A percentile compares a stretch with the other conserved stretches of the same genome.
phyloP scores from a whole-genome alignment of 2,113 vertebrate genomes.

The Melanocharis versteri region DNA sequence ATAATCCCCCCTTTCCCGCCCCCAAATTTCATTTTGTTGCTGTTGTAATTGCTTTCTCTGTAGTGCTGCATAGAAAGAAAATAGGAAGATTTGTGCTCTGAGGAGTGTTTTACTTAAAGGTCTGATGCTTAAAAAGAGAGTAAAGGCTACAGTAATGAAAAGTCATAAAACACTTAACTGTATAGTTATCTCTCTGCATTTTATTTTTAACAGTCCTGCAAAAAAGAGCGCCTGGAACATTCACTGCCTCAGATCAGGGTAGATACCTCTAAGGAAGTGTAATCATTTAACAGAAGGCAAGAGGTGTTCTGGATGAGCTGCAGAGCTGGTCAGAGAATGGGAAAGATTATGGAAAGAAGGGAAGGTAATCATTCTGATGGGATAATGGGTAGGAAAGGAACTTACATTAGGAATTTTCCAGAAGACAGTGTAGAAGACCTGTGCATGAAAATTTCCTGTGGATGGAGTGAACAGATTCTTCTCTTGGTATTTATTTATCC shows the following conservation, averaged over 20 bases:
- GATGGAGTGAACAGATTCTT: neutral
- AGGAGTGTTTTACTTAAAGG: neutral
- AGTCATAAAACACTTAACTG: neutral
- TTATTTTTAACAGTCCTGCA: neutral
- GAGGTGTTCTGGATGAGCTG: neutral
- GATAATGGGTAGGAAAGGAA: neutral
- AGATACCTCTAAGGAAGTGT: neutral
- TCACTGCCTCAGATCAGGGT: neutral
- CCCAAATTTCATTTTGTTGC: neutral
- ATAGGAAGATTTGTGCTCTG: neutral
- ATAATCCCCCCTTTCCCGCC: neutral
- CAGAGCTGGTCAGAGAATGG: neutral
- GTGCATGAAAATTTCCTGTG: neutral
- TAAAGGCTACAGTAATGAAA: neutral
- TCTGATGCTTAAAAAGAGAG: neutral
- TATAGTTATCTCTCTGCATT: neutral
- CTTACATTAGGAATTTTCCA: neutral
- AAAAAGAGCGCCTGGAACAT: fast-evolving
- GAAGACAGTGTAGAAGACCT: neutral
- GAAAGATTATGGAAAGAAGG: neutral
- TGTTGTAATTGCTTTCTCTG: neutral
- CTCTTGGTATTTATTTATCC: neutral
- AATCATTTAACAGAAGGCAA: neutral
- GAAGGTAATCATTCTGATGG: neutral
- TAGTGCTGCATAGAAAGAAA: neutral